Evolutionary conservation across 2,113 vertebrate species (phyloP), one percentile per base, ranked within the genome.

Genomic region (Cryptomyrus ogoouensis): DNA sequence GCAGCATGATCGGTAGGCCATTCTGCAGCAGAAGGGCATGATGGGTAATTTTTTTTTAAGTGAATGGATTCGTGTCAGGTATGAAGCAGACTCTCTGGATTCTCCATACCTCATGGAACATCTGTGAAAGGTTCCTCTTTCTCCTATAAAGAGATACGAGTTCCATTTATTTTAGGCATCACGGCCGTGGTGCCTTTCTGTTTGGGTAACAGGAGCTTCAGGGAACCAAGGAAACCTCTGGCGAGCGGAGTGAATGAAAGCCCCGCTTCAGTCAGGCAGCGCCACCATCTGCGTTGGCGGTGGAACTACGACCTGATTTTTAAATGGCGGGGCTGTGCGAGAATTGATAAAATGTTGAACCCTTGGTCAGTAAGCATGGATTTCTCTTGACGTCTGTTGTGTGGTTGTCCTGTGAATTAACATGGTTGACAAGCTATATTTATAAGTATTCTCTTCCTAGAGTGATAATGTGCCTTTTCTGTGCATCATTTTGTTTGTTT

Each of bases 141-240:
- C 31, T 80, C 13, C 31, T 42, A 39, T 80, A 42, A 35, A 42
- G 35, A 80, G 21, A 84, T 47, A n/a, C 35, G n/a, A 88, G 49
- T 80, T 87, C 50, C 31, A n/a, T 19, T 83, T 56, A 35, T 47
- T 84, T 49, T 70, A 70, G 84, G 88, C 83, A 90, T 84, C 87
- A 84, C 62, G 89, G 88, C 56, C 80, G 49, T 86, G 31, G 91
- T 56, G 91, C 91, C 86, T 44, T 46, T 84, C 50, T 39, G 56
- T 42, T 66, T 80, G 47, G 53, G 77, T 85, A 53, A 77, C 66
- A 89, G 90, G 44, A 91, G 89, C 92, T 93, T 88, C 88, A 91
- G 92, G 92, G 91, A 91, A 94, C 93, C 93, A 53, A 77, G 91
- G 92, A 93, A 92, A 95, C 92, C 92, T 93, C 92, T 91, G 89